These are phyloP conservation scores for Labeo calbasu DNA, from an alignment of 2,797 vertebrate genomes.

Conservation along the genomic window DNA sequence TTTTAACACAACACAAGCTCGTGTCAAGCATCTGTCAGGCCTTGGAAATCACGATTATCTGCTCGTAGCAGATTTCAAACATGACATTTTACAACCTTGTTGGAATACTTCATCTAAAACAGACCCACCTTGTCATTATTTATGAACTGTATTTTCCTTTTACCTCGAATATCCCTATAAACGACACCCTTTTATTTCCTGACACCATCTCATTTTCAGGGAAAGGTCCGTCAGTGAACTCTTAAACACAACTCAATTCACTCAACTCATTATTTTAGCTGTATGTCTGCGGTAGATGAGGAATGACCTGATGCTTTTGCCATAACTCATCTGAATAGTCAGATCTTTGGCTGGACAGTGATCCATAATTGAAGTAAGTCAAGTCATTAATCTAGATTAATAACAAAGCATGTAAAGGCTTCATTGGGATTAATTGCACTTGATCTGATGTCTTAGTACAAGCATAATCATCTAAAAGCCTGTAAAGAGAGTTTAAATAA, in stretches of 20 bases:
- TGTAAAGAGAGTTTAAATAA: neutral
- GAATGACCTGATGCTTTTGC: neutral
- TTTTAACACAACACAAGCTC: slow-evolving; percentile 50
- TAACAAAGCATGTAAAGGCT: neutral
- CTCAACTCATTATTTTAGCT: neutral
- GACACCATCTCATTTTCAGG: neutral
- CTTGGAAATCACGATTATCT: slow-evolving; percentile 30
- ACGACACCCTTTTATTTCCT: neutral
- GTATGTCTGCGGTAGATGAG: neutral
- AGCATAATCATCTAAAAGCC: slow-evolving; percentile 9
- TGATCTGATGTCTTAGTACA: neutral
- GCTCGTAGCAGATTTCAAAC: neutral
- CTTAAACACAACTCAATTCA: neutral
- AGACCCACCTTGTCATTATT: neutral
- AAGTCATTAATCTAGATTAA: slow-evolving; percentile 24
- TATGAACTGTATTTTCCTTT: neutral
- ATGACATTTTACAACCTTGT: neutral
- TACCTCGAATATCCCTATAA: neutral
- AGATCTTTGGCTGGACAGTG: slow-evolving; percentile 2
- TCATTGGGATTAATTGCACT: neutral
- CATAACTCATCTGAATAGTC: neutral
- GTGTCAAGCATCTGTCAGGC: slow-evolving; percentile 40
- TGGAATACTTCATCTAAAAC: neutral
- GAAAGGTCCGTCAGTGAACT: neutral
- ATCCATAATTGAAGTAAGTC: slow-evolving; percentile 27